Conservation (phyloP, 2,797 vertebrate species). For the Tolypeutes matacus region DNA sequence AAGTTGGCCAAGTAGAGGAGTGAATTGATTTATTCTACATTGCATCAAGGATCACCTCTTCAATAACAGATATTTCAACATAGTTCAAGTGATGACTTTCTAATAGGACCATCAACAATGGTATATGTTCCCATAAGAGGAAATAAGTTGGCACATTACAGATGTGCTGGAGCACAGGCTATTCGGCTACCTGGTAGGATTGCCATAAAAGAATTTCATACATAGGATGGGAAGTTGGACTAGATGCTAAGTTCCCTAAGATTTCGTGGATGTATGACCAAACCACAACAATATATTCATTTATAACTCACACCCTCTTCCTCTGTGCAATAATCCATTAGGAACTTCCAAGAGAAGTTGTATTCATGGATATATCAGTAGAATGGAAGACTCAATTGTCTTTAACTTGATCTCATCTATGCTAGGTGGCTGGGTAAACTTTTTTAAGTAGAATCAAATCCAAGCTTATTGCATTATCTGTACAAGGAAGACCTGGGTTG, state of each 20-base stretch:
- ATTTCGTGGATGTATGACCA: neutral
- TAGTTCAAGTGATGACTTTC: neutral
- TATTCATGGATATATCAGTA: neutral
- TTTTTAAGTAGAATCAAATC: neutral
- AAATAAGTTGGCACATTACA: neutral
- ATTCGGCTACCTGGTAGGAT: neutral
- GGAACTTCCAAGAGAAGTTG: neutral
- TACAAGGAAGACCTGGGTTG: neutral
- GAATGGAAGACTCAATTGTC: neutral
- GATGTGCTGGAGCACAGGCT: neutral
- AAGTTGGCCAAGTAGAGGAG: neutral
- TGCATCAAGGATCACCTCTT: neutral
- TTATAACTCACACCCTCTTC: neutral
- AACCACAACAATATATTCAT: neutral
- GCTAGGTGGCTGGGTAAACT: neutral
- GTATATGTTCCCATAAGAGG: neutral
- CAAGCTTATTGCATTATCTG: neutral
- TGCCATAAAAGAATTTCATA: neutral
- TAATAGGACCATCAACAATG: neutral
- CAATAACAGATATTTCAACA: neutral
- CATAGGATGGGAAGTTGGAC: neutral
- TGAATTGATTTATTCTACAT: neutral
- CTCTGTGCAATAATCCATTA: neutral
- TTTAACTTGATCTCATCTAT: slow-evolving; percentile 13
- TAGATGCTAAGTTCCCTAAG: neutral